Base-by-base conservation (phyloP, 2,888 invertebrate species). In the Cryptophagus acutangulus region DNA sequence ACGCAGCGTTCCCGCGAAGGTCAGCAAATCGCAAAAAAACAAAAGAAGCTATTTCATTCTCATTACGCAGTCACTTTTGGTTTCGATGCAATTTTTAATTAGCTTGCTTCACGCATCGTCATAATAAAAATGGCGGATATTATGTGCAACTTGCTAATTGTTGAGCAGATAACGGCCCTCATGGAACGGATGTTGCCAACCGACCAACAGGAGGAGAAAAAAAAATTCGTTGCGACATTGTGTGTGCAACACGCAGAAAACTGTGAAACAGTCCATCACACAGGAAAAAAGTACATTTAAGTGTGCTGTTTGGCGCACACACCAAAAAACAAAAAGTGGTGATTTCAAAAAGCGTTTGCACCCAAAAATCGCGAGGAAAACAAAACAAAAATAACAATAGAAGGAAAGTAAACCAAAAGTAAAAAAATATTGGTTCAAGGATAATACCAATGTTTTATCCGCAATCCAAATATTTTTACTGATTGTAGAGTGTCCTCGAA, bases 41-140 rank as follows among this genome's bases (percentile, higher is more conserved):
- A 50, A 55, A 54, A 55, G 55, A 54, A 55, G 50, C 49, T 56
- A 52, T 57, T 58, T 58, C 54, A 52, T 56, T 51, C 55, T 61
- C 58, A 60, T 63, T 63, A 61, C 55, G 61, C 51, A 64, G 63
- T 62, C 62, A 63, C 60, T 62, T 56, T 61, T 63, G 52, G 59
- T 65, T 61, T 63, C 61, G 59, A 49, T 57, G 56, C 56, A 48
- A 45, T 61, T 62, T 59, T 61, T 63, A 64, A 65, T 66, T 65
- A 63, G 54, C 55, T 57, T 58, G 51, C 60, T 58, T 58, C 61
- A 62, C 62, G 62, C 61, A 62, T 59, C 55, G 49, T 48, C 49
- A 50, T 51, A 49, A 52, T 53, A 60, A 62, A n/a, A 61, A 62
- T 62, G 61, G 61, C 55, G 57, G 58, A 58, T 58, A 51, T 54